Evolutionary conservation across 1,140 invertebrate species (phyloP).

Genomic region (Charaxes varanes): DNA sequence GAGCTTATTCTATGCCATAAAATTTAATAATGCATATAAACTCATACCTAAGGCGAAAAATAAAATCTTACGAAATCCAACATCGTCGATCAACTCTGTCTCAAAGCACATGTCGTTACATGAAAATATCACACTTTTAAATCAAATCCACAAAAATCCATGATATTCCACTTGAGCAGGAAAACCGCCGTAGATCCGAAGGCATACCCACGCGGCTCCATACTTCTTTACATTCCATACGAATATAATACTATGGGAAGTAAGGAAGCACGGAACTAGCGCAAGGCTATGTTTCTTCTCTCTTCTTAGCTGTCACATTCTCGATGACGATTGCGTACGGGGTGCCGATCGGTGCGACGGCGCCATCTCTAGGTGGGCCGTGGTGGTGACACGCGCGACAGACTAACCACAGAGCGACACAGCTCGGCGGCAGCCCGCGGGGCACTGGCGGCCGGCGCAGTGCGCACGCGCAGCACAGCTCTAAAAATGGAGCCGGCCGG

Average conservation of each 20-base stretch:
- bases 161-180: constrained; percentile 2
- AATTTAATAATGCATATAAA: too few species aligned
- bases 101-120: constrained; percentile 11
- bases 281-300: constrained; percentile 68
- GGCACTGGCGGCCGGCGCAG: constrained; percentile 54
- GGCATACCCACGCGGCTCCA: constrained; percentile 81
- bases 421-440: constrained; percentile 52
- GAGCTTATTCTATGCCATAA: too few species aligned
- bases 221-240: constrained; percentile 99
- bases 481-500: constrained; percentile 77
- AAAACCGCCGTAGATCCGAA: constrained; percentile 18
- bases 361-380: constrained; percentile 42
- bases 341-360: constrained; percentile 23
- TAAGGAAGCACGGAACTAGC: constrained; percentile 95
- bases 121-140: constrained; percentile 12
- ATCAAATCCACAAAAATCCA: constrained; percentile 19
- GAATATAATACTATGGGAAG: constrained; percentile 91
- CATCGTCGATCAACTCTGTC: constrained; percentile 7
- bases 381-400: too few species aligned
- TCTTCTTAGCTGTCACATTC: constrained; percentile 31
- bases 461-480: constrained; percentile 71
- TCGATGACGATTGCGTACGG: constrained; percentile 17
- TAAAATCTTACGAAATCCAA: constrained; percentile 14
- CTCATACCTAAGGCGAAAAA: neutral
- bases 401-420: constrained; percentile 57